Evolutionary conservation across 2,797 vertebrate species (phyloP).

Genomic region (Philypnodon macrostomus): DNA sequence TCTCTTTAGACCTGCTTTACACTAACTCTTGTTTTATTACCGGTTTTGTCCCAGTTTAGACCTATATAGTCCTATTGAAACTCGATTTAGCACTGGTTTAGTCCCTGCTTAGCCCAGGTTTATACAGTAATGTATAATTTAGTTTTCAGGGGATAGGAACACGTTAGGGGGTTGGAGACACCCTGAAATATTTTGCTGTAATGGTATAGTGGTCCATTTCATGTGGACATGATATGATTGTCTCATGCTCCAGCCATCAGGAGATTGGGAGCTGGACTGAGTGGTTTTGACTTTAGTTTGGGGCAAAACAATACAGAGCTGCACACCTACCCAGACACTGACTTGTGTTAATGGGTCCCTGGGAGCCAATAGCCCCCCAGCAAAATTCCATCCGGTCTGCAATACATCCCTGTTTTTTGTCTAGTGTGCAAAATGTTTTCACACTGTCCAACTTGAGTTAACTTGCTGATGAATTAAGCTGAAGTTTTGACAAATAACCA

Average conservation of each 20-base stretch:
- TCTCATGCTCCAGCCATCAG: slow-evolving; percentile 32
- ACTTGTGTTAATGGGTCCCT: slow-evolving; percentile 62
- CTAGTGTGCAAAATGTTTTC: slow-evolving; percentile 10
- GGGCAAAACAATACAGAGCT: slow-evolving; percentile 28
- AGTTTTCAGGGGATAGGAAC: too few species aligned
- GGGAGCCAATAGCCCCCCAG: slow-evolving; percentile 51
- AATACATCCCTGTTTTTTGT: slow-evolving; percentile 11
- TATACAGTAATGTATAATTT: too few species aligned
- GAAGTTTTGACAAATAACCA: neutral
- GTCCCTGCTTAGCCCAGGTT: neutral
- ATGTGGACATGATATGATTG: slow-evolving; percentile 29
- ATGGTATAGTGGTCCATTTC: slow-evolving; percentile 19
- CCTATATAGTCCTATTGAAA: too few species aligned
- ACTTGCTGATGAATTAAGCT: slow-evolving; percentile 7
- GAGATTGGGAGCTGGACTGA: slow-evolving; percentile 30
- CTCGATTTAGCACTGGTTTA: neutral
- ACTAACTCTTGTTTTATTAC: neutral
- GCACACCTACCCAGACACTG: slow-evolving; percentile 49
- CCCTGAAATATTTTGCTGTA: too few species aligned
- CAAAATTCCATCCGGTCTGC: slow-evolving; percentile 48
- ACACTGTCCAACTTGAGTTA: neutral
- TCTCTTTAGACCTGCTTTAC: neutral
- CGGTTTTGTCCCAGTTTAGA: too few species aligned
- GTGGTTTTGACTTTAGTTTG: slow-evolving; percentile 46
- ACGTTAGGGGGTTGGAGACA: too few species aligned